Evolutionary conservation across 2,888 invertebrate species (phyloP), one percentile per base, ranked within the genome.

Genomic region (Drosophila prostipennis): DNA sequence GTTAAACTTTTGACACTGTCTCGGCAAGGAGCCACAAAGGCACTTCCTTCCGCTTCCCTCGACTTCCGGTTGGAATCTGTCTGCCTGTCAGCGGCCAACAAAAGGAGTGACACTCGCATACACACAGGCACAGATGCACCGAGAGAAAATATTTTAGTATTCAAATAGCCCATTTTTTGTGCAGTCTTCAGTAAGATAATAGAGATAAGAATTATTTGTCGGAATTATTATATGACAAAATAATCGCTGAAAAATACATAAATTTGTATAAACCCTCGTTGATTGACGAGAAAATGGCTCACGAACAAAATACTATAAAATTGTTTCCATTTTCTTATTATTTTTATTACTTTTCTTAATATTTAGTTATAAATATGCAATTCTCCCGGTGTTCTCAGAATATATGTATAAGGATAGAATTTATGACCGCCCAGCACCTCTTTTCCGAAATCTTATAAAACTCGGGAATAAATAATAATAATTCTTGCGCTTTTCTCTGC

Each of bases 1-100:
- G 77, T 67, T 80, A 78, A 86, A 77, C 81, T 87, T 84, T 79
- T 79, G 85, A 76, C 79, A 75, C 79, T 78, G 83, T 80, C 80
- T 70, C 83, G 72, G 78, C 71, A 43, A 60, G 70, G 53, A 73
- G 87, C 72, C 70, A 64, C 56, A 63, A 69, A 67, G 74, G 60
- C 59, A 63, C 58, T 72, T 61, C 64, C 71, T 64, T 63, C 64
- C 68, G 76, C 73, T 70, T 74, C 64, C 39, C 67, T 19, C 43
- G 40, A 53, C 51, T 56, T 71, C 61, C 72, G 54, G 72, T 55
- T 39, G 40, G 29, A 60, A 39, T 71, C 53, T 61, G 60, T 54
- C 87, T 72, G 57, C 63, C 76, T 72, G 82, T 77, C 79, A 79
- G 57, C 76, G 70, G 54, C 14, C 76, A 84, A 80, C 75, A 82